A percentile compares a stretch with the other conserved stretches of the same genome.
Conservation (phyloP, 1,140 invertebrate species). For the Archegozetes longisetosus region DNA sequence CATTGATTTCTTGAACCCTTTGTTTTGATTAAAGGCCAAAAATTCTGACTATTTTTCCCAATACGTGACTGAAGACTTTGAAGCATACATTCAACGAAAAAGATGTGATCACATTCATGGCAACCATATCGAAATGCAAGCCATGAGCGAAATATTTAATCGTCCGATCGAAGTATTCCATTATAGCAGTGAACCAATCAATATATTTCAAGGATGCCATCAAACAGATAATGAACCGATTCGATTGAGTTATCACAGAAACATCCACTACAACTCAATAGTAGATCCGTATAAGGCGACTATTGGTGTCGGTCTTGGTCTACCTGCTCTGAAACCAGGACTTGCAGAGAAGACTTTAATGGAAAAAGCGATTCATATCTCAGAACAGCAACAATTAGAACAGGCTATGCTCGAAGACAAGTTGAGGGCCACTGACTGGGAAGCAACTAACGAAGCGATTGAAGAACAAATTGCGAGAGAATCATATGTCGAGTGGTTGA, state of each 20-base stretch:
- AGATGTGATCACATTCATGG: constrained; percentile 62
- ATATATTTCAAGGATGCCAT: constrained; percentile 63
- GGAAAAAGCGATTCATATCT: constrained; percentile 58
- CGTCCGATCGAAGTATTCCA: constrained; percentile 82
- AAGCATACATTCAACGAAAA: constrained; percentile 64
- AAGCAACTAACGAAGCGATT: constrained; percentile 79
- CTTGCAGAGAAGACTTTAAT: constrained; percentile 53
- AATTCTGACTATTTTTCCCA: constrained; percentile 83
- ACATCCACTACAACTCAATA: constrained; percentile 78
- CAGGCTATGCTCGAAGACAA: constrained; percentile 88
- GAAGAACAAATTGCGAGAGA: constrained; percentile 77
- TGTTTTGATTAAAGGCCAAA: constrained; percentile 38
- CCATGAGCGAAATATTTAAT: constrained; percentile 82
- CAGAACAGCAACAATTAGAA: constrained; percentile 71
- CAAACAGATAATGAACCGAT: constrained; percentile 65
- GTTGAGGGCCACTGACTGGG: constrained; percentile 76
- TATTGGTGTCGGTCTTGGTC: constrained; percentile 66
- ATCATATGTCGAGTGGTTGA: constrained; percentile 72
- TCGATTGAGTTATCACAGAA: constrained; percentile 72
- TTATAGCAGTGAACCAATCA: constrained; percentile 63
- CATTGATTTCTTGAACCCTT: neutral
- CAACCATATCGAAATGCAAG: constrained; percentile 87
- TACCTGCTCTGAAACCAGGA: constrained; percentile 66
- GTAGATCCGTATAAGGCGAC: constrained; percentile 72
- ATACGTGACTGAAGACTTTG: constrained; percentile 84